Evolutionary conservation across 64 coral and sea anemone genomes (phyloP), one percentile per base, ranked within the genome.

Genomic region (Stylophora pistillata): DNA sequence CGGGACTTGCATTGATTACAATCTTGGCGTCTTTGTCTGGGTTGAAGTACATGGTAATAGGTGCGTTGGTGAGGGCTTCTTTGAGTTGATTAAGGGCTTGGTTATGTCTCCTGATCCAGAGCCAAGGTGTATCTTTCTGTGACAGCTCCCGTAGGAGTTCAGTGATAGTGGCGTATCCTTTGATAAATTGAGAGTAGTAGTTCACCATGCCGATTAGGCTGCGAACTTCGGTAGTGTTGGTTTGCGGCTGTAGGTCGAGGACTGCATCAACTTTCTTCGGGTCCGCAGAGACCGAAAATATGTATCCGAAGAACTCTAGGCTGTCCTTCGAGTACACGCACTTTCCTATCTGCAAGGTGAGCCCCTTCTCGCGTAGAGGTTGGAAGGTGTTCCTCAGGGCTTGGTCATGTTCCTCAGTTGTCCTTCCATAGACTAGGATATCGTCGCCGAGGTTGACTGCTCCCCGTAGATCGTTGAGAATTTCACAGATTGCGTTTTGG

Each of bases 251-350:
- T 1, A n/a, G 71, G 23, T 29, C 53, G 27, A 7, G 57, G 28
- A 84, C 10, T 2, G 80, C 57, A 32, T 57, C 58, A 75, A 88
- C 86, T 66, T 78, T 88, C 4, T 55, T 29, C 18, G 76, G 32
- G 15, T 55, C 34, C 21, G 86, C 72, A 0, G 55, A 72, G 58
- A 88, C 77, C 16, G 86, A 77, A 25, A 88, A 21, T 60, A n/a
- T n/a, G n/a, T n/a, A n/a, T n/a, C n/a, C n/a, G n/a, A 87, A 61
- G 47, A 88, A 88, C 74, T 76, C 65, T 12, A 86, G 66, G 25
- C 72, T 65, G 4, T 61, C 70, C 84, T 71, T 86, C 17, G 54
- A 20, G 56, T 71, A 86, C 18, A 53, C 13, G 53, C 84, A 86
- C 63, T 86, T 86, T 9, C 72, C 84, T 41, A 52, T 86, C 41